These are phyloP conservation scores for Dipodomys ordii DNA, from an alignment of 2,113 vertebrate genomes.

Conservation along the genomic window DNA sequence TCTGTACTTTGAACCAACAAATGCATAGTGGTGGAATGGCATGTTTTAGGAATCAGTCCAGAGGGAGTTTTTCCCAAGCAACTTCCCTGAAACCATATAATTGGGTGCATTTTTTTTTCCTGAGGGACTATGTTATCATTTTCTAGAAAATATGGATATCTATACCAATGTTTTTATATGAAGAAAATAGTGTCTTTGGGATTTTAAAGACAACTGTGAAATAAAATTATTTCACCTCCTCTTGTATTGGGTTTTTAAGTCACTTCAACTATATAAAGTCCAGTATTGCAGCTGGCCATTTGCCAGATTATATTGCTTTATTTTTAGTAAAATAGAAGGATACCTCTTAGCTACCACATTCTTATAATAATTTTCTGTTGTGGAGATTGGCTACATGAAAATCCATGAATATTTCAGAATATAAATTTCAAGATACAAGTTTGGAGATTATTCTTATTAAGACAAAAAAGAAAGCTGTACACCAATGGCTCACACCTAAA, in stretches of 20 bases:
- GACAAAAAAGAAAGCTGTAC: background rate
- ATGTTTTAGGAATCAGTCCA: slow-evolving; percentile 78
- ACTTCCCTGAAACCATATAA: slow-evolving; percentile 72
- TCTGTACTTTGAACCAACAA: slow-evolving; percentile 77
- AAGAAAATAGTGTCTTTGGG: slow-evolving; percentile 85
- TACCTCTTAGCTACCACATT: background rate
- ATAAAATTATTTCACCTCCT: slow-evolving; percentile 84
- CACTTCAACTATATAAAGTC: slow-evolving; percentile 11
- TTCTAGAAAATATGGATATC: slow-evolving; percentile 83
- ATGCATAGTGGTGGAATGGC: slow-evolving; percentile 54
- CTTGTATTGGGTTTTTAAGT: slow-evolving; percentile 48
- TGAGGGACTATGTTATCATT: slow-evolving; percentile 82
- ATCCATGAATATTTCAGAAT: slow-evolving; percentile 18
- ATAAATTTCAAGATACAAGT: background rate
- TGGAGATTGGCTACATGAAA: slow-evolving; percentile 36
- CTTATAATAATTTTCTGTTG: background rate
- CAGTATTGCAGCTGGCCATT: slow-evolving; percentile 7
- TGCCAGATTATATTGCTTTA: slow-evolving; percentile 44
- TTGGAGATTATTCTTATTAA: slow-evolving; percentile 8
- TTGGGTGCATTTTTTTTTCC: slow-evolving; percentile 81
- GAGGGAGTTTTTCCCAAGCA: slow-evolving; percentile 69
- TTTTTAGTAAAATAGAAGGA: slow-evolving; percentile 37
- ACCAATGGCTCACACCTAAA: background rate
- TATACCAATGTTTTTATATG: slow-evolving; percentile 86
- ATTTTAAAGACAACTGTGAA: slow-evolving; percentile 84